Percentiles rank a stretch among this genome's conserved stretches.
Evolutionary conservation across 2,888 invertebrate genomes (phyloP).

Genomic region (Zygothrica quintamaculata): DNA sequence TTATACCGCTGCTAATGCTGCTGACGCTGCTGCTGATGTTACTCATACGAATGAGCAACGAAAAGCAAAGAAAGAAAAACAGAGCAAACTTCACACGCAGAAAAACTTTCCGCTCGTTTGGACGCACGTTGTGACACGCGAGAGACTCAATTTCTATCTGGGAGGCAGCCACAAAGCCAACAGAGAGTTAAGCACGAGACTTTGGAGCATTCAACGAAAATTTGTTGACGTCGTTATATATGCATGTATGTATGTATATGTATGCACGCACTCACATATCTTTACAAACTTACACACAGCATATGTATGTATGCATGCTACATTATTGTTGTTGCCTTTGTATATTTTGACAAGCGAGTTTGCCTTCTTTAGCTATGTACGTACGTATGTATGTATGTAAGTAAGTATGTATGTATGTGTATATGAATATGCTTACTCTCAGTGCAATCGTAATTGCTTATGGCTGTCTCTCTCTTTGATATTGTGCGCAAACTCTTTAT

Average conservation of each 20-base stretch:
- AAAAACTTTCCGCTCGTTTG: conserved; percentile 74
- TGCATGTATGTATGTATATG: not conserved
- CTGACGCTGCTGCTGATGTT: conserved; percentile 28
- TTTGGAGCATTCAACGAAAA: conserved; percentile 52
- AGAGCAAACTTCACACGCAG: conserved; percentile 51
- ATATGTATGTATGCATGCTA: not conserved
- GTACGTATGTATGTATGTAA: no score
- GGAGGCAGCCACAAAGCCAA: conserved; percentile 43
- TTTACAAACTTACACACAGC: no score
- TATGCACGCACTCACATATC: not conserved
- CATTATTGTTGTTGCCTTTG: conserved; percentile 10
- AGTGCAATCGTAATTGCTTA: conserved; percentile 34
- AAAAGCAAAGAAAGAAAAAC: conserved; percentile 65
- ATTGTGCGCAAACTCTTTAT: conserved; percentile 68
- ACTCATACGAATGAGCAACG: conserved; percentile 58
- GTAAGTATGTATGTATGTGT: no score
- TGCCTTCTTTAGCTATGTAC: conserved; percentile 28
- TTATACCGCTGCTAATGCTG: conserved; percentile 11
- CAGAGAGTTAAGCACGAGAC: conserved; percentile 46
- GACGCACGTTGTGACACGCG: conserved; percentile 75
- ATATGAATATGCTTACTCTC: conserved; percentile 28
- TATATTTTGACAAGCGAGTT: conserved; percentile 43
- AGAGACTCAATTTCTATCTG: conserved; percentile 79
- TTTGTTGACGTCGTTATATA: conserved; percentile 36
- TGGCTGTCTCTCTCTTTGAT: conserved; percentile 28